A percentile compares a stretch with the other conserved stretches of the same genome.
Conservation (phyloP, 2,888 invertebrate species). For the Chirona hameri region DNA sequence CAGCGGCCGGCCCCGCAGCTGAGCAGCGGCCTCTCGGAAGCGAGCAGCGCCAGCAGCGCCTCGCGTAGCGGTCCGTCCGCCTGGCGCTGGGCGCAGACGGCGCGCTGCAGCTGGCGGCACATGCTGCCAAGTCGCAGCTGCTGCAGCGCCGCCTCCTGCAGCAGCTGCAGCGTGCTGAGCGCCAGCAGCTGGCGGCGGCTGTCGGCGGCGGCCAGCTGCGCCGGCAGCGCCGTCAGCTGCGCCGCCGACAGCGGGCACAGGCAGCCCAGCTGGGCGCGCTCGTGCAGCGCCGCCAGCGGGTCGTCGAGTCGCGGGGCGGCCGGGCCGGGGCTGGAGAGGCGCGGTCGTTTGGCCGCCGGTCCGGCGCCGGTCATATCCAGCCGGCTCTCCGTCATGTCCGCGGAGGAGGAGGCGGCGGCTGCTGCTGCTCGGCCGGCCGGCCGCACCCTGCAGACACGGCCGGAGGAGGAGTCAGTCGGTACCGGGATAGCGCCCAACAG, state of each 20-base stretch:
- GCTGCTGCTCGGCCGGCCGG: too few species aligned
- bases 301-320: neutral
- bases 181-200: slow-evolving; percentile 14
- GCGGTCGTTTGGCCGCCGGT: slow-evolving; percentile 5
- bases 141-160: slow-evolving; percentile 27
- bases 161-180: slow-evolving; percentile 24
- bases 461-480: too few species aligned
- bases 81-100: neutral
- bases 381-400: neutral
- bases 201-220: slow-evolving; percentile 1
- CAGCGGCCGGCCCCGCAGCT: slow-evolving; percentile 27
- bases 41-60: slow-evolving; percentile 22
- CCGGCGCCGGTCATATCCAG: neutral
- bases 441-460: too few species aligned
- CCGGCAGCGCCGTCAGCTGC: slow-evolving; percentile 8
- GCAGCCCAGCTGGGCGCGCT: slow-evolving; percentile 2
- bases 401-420: neutral
- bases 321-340: neutral
- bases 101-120: slow-evolving; percentile 23
- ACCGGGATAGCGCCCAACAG: too few species aligned
- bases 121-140: slow-evolving; percentile 27
- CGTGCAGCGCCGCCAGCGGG: neutral
- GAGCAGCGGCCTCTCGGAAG: neutral
- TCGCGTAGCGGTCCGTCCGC: neutral
- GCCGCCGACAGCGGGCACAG: slow-evolving; percentile 8